These are phyloP conservation scores for Heteractis magnifica DNA, from an alignment of 92 coral and sea anemone genomes.

Conservation along the genomic window DNA sequence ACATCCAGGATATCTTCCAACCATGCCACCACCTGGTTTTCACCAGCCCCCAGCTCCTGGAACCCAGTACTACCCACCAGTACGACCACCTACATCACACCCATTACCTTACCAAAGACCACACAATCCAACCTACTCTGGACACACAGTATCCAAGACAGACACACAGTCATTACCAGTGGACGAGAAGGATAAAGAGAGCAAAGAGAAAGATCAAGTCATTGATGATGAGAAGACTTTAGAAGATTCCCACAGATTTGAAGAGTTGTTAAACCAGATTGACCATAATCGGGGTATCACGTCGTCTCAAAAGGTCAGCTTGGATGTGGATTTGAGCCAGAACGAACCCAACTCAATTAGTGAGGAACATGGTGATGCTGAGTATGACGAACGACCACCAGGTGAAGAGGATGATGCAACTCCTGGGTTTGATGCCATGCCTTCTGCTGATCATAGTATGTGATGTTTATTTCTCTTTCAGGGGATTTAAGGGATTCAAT, in stretches of 20 bases:
- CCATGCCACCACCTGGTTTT: constrained; percentile 18
- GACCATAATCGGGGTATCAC: constrained; percentile 61
- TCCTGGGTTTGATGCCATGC: neutral
- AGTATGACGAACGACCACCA: constrained; percentile 74
- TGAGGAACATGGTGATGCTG: constrained; percentile 50
- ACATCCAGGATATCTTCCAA: neutral
- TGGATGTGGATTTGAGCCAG: constrained; percentile 24
- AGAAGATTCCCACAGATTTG: constrained; percentile 75
- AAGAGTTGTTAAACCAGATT: constrained; percentile 84
- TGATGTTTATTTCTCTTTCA: neutral
- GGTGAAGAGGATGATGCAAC: constrained; percentile 69
- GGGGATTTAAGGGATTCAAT: neutral
- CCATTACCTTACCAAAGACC: neutral
- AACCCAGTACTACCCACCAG: constrained; percentile 38
- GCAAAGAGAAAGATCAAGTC: constrained; percentile 16
- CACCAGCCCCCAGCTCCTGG: constrained; percentile 39
- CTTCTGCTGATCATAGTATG: neutral
- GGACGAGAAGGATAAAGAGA: constrained; percentile 13
- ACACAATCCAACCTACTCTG: neutral
- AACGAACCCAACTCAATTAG: constrained; percentile 50
- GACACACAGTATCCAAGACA: neutral
- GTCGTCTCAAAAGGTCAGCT: constrained; percentile 31
- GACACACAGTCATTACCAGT: neutral
- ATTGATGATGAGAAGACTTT: constrained; percentile 23
- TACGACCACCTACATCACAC: constrained; percentile 17